Evolutionary conservation across 2,113 vertebrate genomes (phyloP), one percentile per base, ranked within the genome.

Genomic region (Delphinus delphis): DNA sequence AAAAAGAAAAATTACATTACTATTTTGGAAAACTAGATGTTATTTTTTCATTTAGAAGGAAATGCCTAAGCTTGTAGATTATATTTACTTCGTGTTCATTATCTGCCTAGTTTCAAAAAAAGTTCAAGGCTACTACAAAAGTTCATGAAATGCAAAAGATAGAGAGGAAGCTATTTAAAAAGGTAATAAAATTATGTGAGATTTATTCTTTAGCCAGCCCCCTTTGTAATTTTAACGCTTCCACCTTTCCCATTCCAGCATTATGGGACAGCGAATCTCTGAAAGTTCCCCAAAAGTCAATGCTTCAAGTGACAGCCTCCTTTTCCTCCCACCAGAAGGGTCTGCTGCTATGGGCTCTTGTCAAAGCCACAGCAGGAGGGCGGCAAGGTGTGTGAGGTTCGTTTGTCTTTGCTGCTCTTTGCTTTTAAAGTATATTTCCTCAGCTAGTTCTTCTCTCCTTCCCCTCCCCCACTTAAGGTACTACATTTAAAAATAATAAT

Each of bases 1-100:
- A 63, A 33, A 76, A 83, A 80, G 68, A 97, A 87, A 92, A 82
- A 93, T 41, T 68, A 60, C 18, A 71, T 31, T 53, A 60, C 33
- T 88, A 6, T 83, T 92, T 65, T 83, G 28, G 63, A 92, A 92
- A 65, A 68, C 13, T 73, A 2, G n/a, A 23, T 4, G 12, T 58
- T 55, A 47, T 55, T 88, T 88, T 95, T 80, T 84, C 23, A 81
- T 88, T 84, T 94, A 31, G 8, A 80, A 90, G 81, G 14, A 95
- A 94, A 84, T 90, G 1, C 18, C 68, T 88, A 53, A 88, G 5
- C 81, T 60, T 58, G 4, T 84, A 73, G n/a, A 87, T 41, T 76
- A 10, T 62, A 73, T 81, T 76, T 65, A 28, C 21, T 84, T 88
- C 3, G 6, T 70, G 15, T 44, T 53, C 26, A 62, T 80, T 63